These are phyloP conservation scores for Clitarchus hookeri DNA, from an alignment of 2,888 invertebrate genomes.

Conservation along the genomic window DNA sequence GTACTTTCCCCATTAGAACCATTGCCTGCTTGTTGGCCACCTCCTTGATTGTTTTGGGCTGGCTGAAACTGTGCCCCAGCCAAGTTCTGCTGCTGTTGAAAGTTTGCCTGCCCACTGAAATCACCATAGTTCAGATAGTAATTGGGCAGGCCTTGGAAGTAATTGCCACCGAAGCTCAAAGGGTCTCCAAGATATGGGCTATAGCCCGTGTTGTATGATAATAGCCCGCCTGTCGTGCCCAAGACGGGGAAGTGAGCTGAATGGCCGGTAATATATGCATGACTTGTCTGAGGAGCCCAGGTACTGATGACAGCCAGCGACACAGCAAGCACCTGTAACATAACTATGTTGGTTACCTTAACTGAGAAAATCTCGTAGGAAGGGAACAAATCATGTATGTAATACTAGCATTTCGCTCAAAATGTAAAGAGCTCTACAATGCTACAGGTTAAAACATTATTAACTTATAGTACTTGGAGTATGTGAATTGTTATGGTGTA, in stretches of 20 bases:
- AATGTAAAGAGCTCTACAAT: too few species aligned
- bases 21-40: background rate
- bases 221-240: background rate
- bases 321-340: background rate
- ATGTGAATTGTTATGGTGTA: too few species aligned
- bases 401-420: too few species aligned
- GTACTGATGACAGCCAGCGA: background rate
- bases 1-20: background rate
- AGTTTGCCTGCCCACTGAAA: background rate
- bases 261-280: background rate
- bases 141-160: background rate
- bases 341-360: background rate
- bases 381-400: too few species aligned
- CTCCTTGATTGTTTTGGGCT: too few species aligned
- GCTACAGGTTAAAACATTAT: too few species aligned
- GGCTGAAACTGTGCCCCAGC: too few species aligned
- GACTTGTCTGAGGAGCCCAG: background rate
- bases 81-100: background rate
- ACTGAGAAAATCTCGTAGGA: too few species aligned
- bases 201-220: background rate
- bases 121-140: background rate
- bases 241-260: background rate
- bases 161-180: background rate
- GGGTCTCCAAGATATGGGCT: background rate
- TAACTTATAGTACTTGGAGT: too few species aligned